A percentile compares a stretch with the other conserved stretches of the same genome.
Evolutionary conservation across 2,797 vertebrate genomes (phyloP).

Genomic region (Eurystomus glaucurus): DNA sequence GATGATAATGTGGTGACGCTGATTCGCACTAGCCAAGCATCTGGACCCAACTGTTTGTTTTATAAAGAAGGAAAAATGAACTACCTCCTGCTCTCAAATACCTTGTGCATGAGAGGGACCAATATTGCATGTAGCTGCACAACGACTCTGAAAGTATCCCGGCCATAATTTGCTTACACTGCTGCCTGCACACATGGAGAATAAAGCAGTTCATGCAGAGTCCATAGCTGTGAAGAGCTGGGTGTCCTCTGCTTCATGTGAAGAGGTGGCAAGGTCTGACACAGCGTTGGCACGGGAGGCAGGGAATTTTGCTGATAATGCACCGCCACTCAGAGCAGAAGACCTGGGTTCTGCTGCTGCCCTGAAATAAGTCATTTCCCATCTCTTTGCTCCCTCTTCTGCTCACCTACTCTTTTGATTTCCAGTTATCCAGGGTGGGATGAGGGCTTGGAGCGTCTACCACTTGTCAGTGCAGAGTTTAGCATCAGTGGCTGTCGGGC

Average conservation of each 20-base stretch:
- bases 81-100: slow-evolving; percentile 2
- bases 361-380: background rate
- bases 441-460: background rate
- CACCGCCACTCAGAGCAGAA: background rate
- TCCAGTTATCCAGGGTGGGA: background rate
- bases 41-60: slow-evolving; percentile 24
- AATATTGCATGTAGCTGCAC: background rate
- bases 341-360: background rate
- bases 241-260: background rate
- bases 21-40: background rate
- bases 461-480: background rate
- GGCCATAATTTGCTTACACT: accelerated
- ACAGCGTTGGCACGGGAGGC: accelerated
- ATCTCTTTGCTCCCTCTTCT: background rate
- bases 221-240: background rate
- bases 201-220: background rate
- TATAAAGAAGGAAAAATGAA: background rate
- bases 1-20: slow-evolving; percentile 3
- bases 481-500: background rate
- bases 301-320: background rate
- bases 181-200: background rate
- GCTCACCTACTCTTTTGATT: background rate
- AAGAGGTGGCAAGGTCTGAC: background rate
- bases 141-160: background rate
- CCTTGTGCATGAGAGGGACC: background rate